Conservation (phyloP, 2,888 invertebrate species). For the Lissocephala sabroskyi region DNA sequence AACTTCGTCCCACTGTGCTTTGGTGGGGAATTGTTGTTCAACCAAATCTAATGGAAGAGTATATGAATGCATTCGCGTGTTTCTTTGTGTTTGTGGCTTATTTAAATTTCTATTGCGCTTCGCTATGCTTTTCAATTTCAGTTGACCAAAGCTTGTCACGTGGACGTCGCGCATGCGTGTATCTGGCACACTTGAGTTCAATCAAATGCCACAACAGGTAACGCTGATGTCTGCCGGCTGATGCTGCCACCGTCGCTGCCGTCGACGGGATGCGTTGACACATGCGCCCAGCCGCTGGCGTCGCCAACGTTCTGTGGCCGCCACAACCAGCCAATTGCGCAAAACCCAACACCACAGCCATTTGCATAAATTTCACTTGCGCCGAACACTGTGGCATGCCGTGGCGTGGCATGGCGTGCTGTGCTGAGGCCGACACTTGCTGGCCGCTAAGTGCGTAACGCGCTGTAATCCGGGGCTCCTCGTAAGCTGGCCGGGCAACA, state of each 20-base stretch:
- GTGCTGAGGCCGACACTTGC: not conserved
- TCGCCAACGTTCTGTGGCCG: no score
- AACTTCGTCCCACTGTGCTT: no score
- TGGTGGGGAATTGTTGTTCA: no score
- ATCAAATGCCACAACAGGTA: conserved; percentile 59
- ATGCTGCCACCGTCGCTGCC: not conserved
- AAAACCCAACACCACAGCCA: conserved; percentile 13
- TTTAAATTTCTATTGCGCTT: conserved; percentile 36
- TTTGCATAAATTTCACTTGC: conserved; percentile 62
- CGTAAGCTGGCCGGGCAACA: not conserved
- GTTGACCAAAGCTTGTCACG: conserved; percentile 41
- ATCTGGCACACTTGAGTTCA: conserved; percentile 60
- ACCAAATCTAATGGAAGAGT: no score
- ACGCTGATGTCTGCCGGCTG: conserved; percentile 15
- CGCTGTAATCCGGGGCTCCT: not conserved
- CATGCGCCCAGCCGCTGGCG: no score
- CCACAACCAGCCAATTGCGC: conserved; percentile 47
- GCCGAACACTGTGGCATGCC: conserved; percentile 11
- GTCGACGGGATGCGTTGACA: not conserved
- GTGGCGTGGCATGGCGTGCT: no score
- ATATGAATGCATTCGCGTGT: no score
- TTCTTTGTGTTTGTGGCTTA: conserved; percentile 12
- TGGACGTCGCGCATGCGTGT: conserved; percentile 23
- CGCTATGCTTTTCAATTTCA: conserved; percentile 39
- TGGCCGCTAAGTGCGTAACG: conserved; percentile 4